phyloP scores from a whole-genome alignment of 1,140 invertebrate genomes.

The Drosophila ercepeae region DNA sequence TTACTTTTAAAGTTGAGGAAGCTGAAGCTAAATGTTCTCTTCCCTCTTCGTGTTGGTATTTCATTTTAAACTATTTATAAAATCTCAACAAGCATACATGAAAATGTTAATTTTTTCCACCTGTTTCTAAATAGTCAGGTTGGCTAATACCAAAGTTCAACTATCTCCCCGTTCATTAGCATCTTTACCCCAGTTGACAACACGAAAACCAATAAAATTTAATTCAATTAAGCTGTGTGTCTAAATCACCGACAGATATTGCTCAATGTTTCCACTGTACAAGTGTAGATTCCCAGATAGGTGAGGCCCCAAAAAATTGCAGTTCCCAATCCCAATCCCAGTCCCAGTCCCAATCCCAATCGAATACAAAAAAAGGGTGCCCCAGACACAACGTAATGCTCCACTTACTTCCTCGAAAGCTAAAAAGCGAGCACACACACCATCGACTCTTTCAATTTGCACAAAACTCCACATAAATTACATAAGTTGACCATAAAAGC shows the following conservation, averaged over 20 bases:
- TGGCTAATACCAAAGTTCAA: conserved; percentile 21
- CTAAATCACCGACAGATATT: conserved; percentile 11
- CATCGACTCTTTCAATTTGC: conserved; percentile 74
- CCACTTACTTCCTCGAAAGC: conserved; percentile 72
- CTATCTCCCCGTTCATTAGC: background rate
- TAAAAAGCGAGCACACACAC: conserved; percentile 14
- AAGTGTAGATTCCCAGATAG: conserved; percentile 27
- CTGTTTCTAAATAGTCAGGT: conserved; percentile 17
- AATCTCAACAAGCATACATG: too few relatives aligned
- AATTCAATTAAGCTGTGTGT: conserved; percentile 33
- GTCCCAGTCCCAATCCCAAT: conserved; percentile 7
- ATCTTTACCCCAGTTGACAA: background rate
- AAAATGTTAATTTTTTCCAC: background rate
- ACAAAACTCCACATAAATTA: conserved; percentile 80
- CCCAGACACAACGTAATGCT: conserved; percentile 68
- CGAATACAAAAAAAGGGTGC: conserved; percentile 57
- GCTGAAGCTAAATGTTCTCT: conserved; percentile 3
- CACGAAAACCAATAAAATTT: conserved; percentile 26
- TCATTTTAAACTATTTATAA: background rate
- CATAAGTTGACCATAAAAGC: conserved; percentile 66
- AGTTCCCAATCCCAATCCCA: conserved; percentile 9
- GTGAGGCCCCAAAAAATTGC: conserved; percentile 22
- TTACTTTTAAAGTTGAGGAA: conserved; percentile 11
- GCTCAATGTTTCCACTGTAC: conserved; percentile 42
- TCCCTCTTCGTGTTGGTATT: background rate